phyloP scores from a whole-genome alignment of 2,797 vertebrate species.

The Pempheris klunzingeri region DNA sequence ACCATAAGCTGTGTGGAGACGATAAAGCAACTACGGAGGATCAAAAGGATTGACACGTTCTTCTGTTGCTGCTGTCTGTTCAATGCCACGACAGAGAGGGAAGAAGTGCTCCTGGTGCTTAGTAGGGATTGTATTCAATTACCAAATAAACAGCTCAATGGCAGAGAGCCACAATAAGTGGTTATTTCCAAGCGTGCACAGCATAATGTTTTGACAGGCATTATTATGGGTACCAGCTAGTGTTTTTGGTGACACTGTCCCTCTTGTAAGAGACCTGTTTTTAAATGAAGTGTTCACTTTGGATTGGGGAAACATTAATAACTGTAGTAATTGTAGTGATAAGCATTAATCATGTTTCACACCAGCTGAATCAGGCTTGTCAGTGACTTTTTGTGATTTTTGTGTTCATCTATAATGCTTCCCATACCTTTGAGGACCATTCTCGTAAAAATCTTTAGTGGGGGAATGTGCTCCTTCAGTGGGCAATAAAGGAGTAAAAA shows the following conservation, averaged over 20 bases:
- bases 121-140: slow-evolving; percentile 69
- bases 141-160: slow-evolving; percentile 67
- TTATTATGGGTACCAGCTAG: slow-evolving; percentile 35
- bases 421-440: neutral
- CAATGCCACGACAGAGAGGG: slow-evolving; percentile 31
- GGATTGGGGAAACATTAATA: slow-evolving; percentile 9
- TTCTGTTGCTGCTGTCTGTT: slow-evolving; percentile 69
- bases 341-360: neutral
- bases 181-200: slow-evolving; percentile 51
- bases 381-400: neutral
- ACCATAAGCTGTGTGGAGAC: slow-evolving; percentile 70
- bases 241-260: slow-evolving; percentile 19
- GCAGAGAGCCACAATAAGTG: slow-evolving; percentile 38
- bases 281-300: neutral
- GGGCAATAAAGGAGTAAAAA: neutral
- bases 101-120: slow-evolving; percentile 52
- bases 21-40: slow-evolving; percentile 70
- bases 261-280: slow-evolving; percentile 15
- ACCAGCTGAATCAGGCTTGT: neutral
- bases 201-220: slow-evolving; percentile 39
- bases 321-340: neutral
- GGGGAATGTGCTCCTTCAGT: neutral
- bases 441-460: neutral
- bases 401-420: neutral
- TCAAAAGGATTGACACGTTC: slow-evolving; percentile 69